These are phyloP conservation scores for Dugesia japonica DNA, from an alignment of 2,888 invertebrate genomes.

Conservation along the genomic window DNA sequence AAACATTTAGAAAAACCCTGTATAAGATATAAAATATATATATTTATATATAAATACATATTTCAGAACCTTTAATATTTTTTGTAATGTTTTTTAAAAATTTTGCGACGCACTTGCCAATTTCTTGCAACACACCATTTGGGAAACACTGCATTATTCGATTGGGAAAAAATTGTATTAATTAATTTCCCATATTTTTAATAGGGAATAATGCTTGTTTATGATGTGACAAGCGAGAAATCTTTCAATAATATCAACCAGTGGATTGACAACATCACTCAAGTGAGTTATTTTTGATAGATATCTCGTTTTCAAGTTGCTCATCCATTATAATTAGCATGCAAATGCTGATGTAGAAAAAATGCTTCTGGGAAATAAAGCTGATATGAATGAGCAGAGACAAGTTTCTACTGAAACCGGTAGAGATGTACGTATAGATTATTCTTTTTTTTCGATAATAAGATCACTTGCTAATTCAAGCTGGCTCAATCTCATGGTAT, in stretches of 20 bases:
- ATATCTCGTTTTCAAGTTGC: not conserved
- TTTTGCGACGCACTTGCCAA: no score
- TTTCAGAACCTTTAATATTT: no score
- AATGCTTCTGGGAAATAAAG: slow-evolving; percentile 92
- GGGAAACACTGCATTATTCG: no score
- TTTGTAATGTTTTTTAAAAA: no score
- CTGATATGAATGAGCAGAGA: slow-evolving; percentile 74
- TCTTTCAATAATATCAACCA: slow-evolving; percentile 30
- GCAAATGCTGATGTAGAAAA: slow-evolving; percentile 95
- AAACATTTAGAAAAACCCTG: no score
- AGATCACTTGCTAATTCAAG: slow-evolving; percentile 50
- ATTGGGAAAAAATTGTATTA: not conserved
- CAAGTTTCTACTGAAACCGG: slow-evolving; percentile 30
- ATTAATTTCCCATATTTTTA: not conserved
- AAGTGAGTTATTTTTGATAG: slow-evolving; percentile 48
- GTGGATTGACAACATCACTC: slow-evolving; percentile 51
- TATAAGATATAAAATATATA: no score
- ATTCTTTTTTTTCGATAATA: not conserved
- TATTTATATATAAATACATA: no score
- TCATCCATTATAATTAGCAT: slow-evolving; percentile 52
- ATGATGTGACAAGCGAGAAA: slow-evolving; percentile 32
- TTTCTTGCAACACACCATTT: no score
- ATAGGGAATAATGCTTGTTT: slow-evolving; percentile 53
- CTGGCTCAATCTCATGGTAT: slow-evolving; percentile 92
- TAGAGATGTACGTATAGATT: not conserved